Conservation (phyloP, 2,888 invertebrate species). For the Meghimatium bilineatum region DNA sequence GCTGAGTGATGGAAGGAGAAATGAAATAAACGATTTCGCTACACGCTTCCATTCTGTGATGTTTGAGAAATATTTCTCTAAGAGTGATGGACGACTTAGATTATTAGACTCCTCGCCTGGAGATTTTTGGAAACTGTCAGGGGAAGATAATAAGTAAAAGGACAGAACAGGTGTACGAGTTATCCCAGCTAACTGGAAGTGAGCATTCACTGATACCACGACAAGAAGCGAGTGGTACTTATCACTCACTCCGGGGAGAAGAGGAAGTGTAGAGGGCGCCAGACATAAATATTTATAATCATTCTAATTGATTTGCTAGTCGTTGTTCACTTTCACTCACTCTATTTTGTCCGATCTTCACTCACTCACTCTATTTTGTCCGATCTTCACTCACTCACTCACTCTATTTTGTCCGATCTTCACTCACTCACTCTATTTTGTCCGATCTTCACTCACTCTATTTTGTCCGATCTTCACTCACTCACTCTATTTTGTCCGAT, state of each 20-base stretch:
- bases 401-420: not conserved
- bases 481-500: not conserved
- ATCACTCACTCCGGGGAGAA: not conserved
- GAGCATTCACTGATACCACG: not conserved
- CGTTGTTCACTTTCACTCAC: not conserved
- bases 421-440: not conserved
- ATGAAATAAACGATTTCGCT: no score
- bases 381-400: not conserved
- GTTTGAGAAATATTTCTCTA: no score
- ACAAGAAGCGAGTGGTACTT: not conserved
- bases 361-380: not conserved
- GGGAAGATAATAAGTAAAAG: constrained; percentile 9
- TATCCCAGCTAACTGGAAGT: not conserved
- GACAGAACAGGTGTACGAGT: not conserved
- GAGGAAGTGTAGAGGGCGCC: not conserved
- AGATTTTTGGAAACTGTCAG: not conserved
- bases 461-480: not conserved
- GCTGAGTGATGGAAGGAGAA: no score
- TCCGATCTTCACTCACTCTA: not conserved
- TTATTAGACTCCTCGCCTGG: not conserved
- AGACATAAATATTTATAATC: constrained; percentile 19
- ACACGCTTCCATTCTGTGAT: no score
- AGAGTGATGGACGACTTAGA: not conserved
- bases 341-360: not conserved
- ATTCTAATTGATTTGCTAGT: not conserved